phyloP scores from a whole-genome alignment of 2,797 vertebrate species.

The Salarias fasciatus region DNA sequence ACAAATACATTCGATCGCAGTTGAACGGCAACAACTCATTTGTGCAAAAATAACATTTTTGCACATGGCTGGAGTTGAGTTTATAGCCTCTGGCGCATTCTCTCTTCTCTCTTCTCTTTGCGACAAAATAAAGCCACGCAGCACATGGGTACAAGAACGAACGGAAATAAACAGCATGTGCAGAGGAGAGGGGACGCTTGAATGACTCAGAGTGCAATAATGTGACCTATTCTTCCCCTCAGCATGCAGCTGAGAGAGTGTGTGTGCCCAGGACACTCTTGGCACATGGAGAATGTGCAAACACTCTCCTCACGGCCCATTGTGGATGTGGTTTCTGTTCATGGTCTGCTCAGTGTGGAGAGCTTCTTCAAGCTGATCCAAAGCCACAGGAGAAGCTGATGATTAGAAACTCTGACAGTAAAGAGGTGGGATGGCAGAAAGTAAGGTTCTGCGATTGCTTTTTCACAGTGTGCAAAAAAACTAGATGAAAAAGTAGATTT shows the following conservation, averaged over 20 bases:
- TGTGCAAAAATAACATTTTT: constrained; percentile 17
- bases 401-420: constrained; percentile 11
- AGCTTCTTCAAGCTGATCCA: neutral
- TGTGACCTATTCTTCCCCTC: constrained; percentile 58
- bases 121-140: constrained; percentile 12
- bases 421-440: too few species aligned
- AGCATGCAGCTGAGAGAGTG: constrained; percentile 40
- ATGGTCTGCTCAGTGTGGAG: neutral
- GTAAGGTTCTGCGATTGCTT: too few species aligned
- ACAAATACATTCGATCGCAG: neutral
- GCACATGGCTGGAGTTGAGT: constrained; percentile 31
- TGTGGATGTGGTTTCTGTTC: constrained; percentile 13
- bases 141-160: constrained; percentile 6
- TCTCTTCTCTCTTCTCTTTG: constrained; percentile 11
- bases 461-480: too few species aligned
- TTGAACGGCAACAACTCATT: constrained; percentile 1
- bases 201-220: constrained; percentile 67
- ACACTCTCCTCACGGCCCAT: neutral
- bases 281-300: constrained; percentile 37
- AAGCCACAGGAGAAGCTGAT: neutral
- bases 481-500: too few species aligned
- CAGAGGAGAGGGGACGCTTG: constrained; percentile 15
- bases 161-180: constrained; percentile 5
- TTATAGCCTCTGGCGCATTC: constrained; percentile 2
- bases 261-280: constrained; percentile 30